These are phyloP conservation scores for Hypolimnas misippus DNA, from an alignment of 2,888 invertebrate genomes.

Conservation along the genomic window DNA sequence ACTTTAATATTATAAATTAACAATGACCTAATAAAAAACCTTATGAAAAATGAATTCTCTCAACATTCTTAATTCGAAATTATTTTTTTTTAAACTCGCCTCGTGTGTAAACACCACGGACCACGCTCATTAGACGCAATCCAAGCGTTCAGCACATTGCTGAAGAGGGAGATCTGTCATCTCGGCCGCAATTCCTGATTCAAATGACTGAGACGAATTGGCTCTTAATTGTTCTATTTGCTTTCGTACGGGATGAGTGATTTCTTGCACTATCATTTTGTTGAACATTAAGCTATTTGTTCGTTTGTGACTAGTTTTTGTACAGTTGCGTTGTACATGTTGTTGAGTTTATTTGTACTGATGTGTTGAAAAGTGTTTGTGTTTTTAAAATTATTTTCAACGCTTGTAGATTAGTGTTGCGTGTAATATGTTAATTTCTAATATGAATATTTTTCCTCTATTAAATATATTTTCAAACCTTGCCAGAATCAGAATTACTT, in stretches of 20 bases:
- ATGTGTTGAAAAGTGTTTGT: neutral
- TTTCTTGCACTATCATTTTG: conserved; percentile 33
- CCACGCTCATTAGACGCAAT: conserved; percentile 64
- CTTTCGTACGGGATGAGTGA: conserved; percentile 34
- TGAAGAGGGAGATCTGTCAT: conserved; percentile 53
- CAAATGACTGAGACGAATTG: conserved; percentile 50
- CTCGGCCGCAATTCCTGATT: conserved; percentile 50
- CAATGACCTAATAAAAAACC: too few species aligned
- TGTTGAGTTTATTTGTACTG: conserved; percentile 4
- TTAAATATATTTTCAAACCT: too few species aligned
- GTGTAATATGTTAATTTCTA: too few species aligned
- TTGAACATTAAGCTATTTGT: neutral
- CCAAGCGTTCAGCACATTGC: conserved; percentile 51
- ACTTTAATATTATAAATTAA: too few species aligned
- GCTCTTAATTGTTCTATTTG: conserved; percentile 40
- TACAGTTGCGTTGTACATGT: neutral
- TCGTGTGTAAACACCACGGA: conserved; percentile 40
- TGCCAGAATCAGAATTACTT: too few species aligned
- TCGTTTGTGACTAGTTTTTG: neutral
- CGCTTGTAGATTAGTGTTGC: too few species aligned
- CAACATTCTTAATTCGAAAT: neutral
- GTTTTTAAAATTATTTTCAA: neutral
- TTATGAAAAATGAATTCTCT: too few species aligned
- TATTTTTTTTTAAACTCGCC: neutral
- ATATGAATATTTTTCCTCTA: too few species aligned